Evolutionary conservation across 2,888 invertebrate genomes (phyloP).

Genomic region (Empis livida): DNA sequence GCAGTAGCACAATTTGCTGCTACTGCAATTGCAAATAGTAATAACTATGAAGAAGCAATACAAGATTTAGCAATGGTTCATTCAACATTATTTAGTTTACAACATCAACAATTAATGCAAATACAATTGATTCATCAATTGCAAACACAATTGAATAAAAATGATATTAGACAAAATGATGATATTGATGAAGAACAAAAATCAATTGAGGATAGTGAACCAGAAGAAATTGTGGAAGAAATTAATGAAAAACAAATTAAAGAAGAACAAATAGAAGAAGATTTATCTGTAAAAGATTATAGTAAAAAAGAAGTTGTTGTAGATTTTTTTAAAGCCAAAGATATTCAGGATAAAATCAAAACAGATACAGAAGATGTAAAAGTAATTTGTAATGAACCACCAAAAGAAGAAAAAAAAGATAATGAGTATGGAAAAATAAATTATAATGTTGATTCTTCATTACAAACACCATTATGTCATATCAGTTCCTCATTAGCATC

Average conservation of each 20-base stretch:
- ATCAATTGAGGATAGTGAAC: too few relatives aligned
- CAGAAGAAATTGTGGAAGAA: too few relatives aligned
- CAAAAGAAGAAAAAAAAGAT: constrained; percentile 5
- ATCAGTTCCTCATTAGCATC: constrained; percentile 62
- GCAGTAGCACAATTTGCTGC: constrained; percentile 82
- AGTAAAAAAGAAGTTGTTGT: not conserved
- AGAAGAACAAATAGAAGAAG: constrained; percentile 2
- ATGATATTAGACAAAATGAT: constrained; percentile 13
- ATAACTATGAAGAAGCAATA: constrained; percentile 62
- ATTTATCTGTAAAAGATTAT: not conserved
- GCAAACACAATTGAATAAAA: constrained; percentile 61
- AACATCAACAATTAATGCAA: constrained; percentile 92
- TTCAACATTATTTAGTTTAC: constrained; percentile 82
- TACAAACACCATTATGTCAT: constrained; percentile 27
- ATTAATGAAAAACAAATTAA: constrained; percentile 1
- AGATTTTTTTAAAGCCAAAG: not conserved
- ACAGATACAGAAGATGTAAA: constrained; percentile 20
- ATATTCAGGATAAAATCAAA: constrained; percentile 20
- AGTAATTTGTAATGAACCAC: not conserved
- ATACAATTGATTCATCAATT: constrained; percentile 87
- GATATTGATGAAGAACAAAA: constrained; percentile 4
- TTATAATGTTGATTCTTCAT: constrained; percentile 10
- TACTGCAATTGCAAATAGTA: constrained; percentile 66
- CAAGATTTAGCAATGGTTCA: constrained; percentile 80
- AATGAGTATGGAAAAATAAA: not conserved